phyloP scores from a whole-genome alignment of 2,113 vertebrate genomes.

The Saguinus imperator region DNA sequence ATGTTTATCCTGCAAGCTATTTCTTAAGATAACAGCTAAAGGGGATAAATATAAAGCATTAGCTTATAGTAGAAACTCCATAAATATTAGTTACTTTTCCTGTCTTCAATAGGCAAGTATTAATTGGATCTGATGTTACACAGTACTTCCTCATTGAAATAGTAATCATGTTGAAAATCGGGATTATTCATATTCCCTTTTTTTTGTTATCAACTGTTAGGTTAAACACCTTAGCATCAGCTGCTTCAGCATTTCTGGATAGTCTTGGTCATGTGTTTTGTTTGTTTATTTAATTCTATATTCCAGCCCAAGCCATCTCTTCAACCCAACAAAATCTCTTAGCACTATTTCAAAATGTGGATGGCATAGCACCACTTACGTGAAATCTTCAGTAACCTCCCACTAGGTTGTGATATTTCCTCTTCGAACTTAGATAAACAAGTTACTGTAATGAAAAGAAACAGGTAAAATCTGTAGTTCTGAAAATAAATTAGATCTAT shows the following conservation, averaged over 20 bases:
- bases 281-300: background rate
- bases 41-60: background rate
- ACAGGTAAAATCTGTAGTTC: background rate
- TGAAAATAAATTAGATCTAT: background rate
- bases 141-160: background rate
- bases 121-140: background rate
- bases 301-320: background rate
- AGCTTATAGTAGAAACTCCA: background rate
- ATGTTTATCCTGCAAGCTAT: background rate
- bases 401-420: background rate
- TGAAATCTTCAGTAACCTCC: background rate
- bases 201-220: background rate
- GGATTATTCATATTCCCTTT: background rate
- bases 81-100: background rate
- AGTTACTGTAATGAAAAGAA: background rate
- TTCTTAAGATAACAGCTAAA: background rate
- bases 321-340: background rate
- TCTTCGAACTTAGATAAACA: constrained; percentile 1
- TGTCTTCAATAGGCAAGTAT: background rate
- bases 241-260: background rate
- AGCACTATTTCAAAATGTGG: background rate
- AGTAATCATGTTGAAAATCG: background rate
- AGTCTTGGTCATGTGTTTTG: background rate
- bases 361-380: background rate
- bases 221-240: background rate